Evolutionary conservation across 2,888 invertebrate genomes (phyloP).

Genomic region (Tinea trinotella): DNA sequence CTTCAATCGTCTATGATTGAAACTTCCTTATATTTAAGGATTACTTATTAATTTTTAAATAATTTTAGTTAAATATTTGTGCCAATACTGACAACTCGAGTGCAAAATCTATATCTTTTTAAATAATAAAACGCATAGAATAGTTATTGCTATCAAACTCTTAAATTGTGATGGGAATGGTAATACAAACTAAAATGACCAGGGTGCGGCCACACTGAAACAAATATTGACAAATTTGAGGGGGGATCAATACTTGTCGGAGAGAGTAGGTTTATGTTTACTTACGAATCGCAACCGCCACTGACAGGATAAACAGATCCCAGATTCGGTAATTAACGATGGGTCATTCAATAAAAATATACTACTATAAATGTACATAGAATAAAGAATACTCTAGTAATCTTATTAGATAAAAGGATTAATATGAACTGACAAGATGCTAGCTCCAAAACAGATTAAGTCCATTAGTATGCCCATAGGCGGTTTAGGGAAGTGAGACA

Average conservation of each 20-base stretch:
- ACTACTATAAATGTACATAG: too few relatives aligned
- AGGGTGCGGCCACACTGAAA: constrained; percentile 18
- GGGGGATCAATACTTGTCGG: constrained; percentile 17
- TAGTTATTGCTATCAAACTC: background rate
- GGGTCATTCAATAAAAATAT: background rate
- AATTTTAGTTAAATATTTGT: background rate
- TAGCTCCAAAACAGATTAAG: too few relatives aligned
- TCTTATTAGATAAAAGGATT: too few relatives aligned
- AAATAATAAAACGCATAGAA: too few relatives aligned
- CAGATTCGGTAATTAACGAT: background rate
- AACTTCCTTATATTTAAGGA: too few relatives aligned
- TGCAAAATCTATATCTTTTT: background rate
- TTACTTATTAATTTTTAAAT: too few relatives aligned
- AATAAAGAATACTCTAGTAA: too few relatives aligned
- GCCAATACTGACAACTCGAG: background rate
- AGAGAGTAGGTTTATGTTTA: constrained; percentile 13
- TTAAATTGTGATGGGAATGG: constrained; percentile 14
- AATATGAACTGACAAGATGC: too few relatives aligned
- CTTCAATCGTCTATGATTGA: too few relatives aligned
- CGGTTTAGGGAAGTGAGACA: too few relatives aligned
- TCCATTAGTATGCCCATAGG: too few relatives aligned
- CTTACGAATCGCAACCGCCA: constrained; percentile 4
- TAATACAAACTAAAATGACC: background rate
- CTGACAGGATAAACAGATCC: constrained; percentile 4
- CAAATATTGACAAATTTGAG: constrained; percentile 20